Evolutionary conservation across 2,888 invertebrate species (phyloP), one percentile per base, ranked within the genome.

Genomic region (Hesperia comma): DNA sequence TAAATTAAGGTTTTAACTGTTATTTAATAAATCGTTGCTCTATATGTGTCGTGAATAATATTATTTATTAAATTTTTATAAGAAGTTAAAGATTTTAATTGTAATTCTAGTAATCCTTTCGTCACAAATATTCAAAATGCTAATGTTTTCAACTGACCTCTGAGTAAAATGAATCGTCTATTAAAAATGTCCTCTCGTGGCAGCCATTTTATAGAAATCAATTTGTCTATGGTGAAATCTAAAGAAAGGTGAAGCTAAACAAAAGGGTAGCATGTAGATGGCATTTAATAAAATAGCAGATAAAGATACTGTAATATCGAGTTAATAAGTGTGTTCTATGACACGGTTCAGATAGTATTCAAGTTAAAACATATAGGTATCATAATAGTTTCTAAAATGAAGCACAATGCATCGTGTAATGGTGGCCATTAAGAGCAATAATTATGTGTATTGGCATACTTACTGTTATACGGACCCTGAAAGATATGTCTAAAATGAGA

Each of bases 191-290:
- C 74, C 79, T 82, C 76, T 85, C 85, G 86, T 87, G 88, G 89
- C 88, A 85, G 88, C 92, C 92, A 92, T 92, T 89, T 92, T 91
- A 88, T 88, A 90, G 89, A 91, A 76, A 79, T 72, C 51, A 71
- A 67, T 72, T 88, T 87, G 86, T 92, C 86, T 92, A 89, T 92
- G 91, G 83, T 81, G 71, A 71, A 77, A 84, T 79, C 86, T 80
- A 90, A 92, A 91, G 92, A 92, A 92, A 91, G 92, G 92, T 85
- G 92, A 92, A 92, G 92, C 92, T 92, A 92, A 92, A 92, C 92
- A 92, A 92, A 92, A 92, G 92, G 88, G 77, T 90, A 89, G 85
- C 86, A 90, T 92, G 90, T 90, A 87, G 86, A 86, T 88, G 90
- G 85, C 85, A 82, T 90, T 90, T 89, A 85, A 80, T 85, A 82